Conservation (phyloP, 2,113 vertebrate genomes). For the Calyptommatus sinebrachiatus region DNA sequence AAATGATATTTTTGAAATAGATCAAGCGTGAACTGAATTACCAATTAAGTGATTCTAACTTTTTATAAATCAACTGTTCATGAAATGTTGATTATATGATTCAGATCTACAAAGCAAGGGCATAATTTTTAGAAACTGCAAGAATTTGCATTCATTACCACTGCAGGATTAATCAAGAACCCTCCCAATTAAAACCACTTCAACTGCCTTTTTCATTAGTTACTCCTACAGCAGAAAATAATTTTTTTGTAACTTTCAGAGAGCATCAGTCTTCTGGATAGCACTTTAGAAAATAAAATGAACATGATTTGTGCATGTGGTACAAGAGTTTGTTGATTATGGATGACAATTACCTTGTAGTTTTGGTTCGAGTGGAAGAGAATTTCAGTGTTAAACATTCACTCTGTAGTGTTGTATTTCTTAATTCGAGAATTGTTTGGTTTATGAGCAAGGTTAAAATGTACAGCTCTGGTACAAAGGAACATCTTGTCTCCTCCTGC, state of each 20-base stretch:
- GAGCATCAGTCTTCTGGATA: neutral
- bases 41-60: constrained; percentile 41
- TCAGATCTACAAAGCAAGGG: constrained; percentile 27
- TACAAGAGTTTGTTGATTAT: neutral
- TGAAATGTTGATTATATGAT: constrained; percentile 46
- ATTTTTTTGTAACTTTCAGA: constrained; percentile 12
- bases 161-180: constrained; percentile 57
- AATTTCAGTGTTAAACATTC: constrained; percentile 14
- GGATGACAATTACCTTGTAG: neutral
- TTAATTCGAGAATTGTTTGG: neutral
- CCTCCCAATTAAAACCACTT: constrained; percentile 54
- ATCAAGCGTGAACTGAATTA: constrained; percentile 47
- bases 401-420: neutral
- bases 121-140: constrained; percentile 50
- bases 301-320: neutral
- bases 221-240: constrained; percentile 19
- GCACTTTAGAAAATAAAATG: constrained; percentile 15
- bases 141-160: constrained; percentile 55
- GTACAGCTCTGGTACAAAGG: neutral
- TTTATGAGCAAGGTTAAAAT: neutral
- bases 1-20: constrained; percentile 20
- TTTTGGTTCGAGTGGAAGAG: neutral
- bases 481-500: neutral
- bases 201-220: constrained; percentile 51
- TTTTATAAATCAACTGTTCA: constrained; percentile 38